Evolutionary conservation across 2,888 invertebrate genomes (phyloP).

Genomic region (Agonopterix heracliana): DNA sequence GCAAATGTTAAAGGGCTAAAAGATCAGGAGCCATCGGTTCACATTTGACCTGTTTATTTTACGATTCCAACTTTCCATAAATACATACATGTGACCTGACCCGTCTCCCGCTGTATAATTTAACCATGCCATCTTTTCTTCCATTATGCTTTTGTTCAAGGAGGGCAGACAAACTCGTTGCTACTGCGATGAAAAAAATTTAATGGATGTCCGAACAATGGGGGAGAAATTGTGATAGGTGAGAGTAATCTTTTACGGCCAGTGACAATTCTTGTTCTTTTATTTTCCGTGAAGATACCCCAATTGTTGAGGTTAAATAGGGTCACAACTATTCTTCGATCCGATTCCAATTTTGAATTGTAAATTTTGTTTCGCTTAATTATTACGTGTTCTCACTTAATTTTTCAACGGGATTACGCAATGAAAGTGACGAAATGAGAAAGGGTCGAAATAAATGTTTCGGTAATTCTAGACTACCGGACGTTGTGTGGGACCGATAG

Average conservation of each 20-base stretch:
- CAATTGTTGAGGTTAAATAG: conserved; percentile 57
- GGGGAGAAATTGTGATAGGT: conserved; percentile 72
- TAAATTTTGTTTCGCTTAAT: conserved; percentile 29
- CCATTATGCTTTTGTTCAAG: conserved; percentile 57
- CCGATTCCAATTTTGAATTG: conserved; percentile 51
- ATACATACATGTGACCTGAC: conserved; percentile 40
- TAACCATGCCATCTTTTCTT: conserved; percentile 58
- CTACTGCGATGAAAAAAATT: conserved; percentile 46
- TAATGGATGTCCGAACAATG: conserved; percentile 69
- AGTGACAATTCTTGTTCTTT: conserved; percentile 54
- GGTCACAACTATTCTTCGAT: conserved; percentile 45
- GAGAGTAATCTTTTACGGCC: conserved; percentile 67
- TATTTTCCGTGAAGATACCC: conserved; percentile 46
- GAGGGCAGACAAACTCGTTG: conserved; percentile 66
- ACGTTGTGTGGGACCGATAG: no score
- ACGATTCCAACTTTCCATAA: conserved; percentile 25
- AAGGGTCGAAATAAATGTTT: conserved; percentile 9
- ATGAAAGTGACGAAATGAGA: conserved; percentile 12
- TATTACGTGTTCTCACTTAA: background rate
- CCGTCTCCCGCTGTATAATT: conserved; percentile 53
- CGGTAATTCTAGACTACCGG: no score
- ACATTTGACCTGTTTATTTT: conserved; percentile 14
- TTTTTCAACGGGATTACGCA: conserved; percentile 17
- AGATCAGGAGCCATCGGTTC: conserved; percentile 1
- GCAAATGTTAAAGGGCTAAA: no score